Evolutionary conservation across 2,888 invertebrate species (phyloP).

Genomic region (Apodemia mormo): DNA sequence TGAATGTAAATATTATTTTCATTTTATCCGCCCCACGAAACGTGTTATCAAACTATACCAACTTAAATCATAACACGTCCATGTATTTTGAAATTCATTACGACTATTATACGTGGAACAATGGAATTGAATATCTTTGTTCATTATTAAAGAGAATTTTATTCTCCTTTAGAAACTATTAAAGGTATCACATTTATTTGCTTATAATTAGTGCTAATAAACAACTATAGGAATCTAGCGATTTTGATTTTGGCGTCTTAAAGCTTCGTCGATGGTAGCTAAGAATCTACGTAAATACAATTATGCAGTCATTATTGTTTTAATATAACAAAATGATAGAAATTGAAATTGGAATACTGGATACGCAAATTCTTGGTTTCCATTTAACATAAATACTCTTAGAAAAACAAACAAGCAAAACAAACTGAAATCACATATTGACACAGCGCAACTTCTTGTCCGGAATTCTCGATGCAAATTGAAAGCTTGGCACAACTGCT

Average conservation of each 20-base stretch:
- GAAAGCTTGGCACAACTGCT: conserved; percentile 76
- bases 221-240: conserved; percentile 16
- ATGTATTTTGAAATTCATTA: conserved; percentile 16
- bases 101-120: conserved; percentile 16
- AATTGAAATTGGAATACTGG: background rate
- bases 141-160: conserved; percentile 14
- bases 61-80: conserved; percentile 24
- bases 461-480: conserved; percentile 87
- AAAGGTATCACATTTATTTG: conserved; percentile 10
- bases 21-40: conserved; percentile 4
- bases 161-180: conserved; percentile 10
- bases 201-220: conserved; percentile 3
- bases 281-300: background rate
- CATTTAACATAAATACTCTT: conserved; percentile 13
- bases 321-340: background rate
- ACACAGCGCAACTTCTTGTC: conserved; percentile 89
- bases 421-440: conserved; percentile 83
- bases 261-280: conserved; percentile 25
- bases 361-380: background rate
- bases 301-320: background rate
- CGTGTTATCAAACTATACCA: conserved; percentile 24
- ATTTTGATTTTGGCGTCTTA: conserved; percentile 29
- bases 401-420: background rate
- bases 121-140: conserved; percentile 15
- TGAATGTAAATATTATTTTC: background rate